phyloP scores from a whole-genome alignment of 1,140 invertebrate genomes.

The Pristionchus pacificus region DNA sequence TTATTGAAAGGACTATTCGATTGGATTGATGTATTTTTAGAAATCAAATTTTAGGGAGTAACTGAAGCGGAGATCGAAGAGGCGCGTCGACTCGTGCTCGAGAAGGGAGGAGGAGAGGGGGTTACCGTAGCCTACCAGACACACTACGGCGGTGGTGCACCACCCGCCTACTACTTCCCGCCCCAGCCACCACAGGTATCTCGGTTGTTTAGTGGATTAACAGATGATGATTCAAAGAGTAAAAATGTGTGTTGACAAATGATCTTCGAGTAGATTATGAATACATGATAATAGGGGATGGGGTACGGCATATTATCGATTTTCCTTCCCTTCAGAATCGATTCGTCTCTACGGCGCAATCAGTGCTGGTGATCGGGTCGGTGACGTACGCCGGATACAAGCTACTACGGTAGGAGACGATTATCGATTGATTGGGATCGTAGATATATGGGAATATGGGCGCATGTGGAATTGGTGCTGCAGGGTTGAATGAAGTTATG shows the following conservation, averaged over 20 bases:
- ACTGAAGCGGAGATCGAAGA: conserved; percentile 23
- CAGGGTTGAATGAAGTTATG: no score
- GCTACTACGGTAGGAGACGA: conserved; percentile 16
- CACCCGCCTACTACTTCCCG: not conserved
- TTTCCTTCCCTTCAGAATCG: conserved; percentile 1
- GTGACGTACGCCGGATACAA: conserved; percentile 26
- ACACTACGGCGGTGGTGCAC: no score
- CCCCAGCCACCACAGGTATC: not conserved
- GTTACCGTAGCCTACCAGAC: not conserved
- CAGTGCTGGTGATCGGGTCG: conserved; percentile 22
- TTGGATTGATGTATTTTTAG: not conserved
- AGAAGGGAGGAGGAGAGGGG: conserved; percentile 8
- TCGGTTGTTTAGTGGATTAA: no score
- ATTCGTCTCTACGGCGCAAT: conserved; percentile 17
- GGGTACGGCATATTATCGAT: no score
- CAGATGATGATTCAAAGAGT: no score
- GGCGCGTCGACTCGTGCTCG: conserved; percentile 12
- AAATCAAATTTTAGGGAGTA: conserved; percentile 9
- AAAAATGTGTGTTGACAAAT: no score
- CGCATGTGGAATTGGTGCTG: no score
- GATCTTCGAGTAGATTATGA: no score
- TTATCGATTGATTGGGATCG: no score
- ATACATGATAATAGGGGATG: no score
- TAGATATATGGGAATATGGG: no score
- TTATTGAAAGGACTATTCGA: no score